Evolutionary conservation across 2,888 invertebrate species (phyloP).

Genomic region (Autographa gamma): DNA sequence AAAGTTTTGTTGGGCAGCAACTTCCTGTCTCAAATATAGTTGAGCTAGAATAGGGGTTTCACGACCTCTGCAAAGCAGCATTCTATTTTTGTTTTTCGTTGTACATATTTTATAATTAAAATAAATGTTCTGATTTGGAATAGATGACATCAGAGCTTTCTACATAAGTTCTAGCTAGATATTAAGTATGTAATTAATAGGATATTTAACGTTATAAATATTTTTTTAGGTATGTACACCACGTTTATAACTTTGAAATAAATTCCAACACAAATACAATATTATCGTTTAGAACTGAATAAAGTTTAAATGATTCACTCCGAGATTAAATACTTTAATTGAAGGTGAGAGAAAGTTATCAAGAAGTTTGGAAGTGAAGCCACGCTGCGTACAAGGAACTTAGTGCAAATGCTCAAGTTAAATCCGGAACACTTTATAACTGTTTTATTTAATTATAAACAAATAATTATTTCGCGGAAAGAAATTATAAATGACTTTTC

Average conservation of each 20-base stretch:
- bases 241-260: neutral
- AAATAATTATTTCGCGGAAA: neutral
- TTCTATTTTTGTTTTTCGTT: neutral
- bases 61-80: neutral
- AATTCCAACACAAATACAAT: neutral
- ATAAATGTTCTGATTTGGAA: too few relatives aligned
- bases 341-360: neutral
- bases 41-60: neutral
- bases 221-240: too few relatives aligned
- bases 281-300: neutral
- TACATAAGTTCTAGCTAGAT: too few relatives aligned
- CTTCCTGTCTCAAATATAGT: neutral
- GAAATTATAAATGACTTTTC: neutral
- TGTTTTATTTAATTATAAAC: constrained; percentile 1
- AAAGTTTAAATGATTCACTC: neutral
- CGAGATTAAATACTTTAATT: constrained; percentile 1
- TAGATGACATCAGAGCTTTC: too few relatives aligned
- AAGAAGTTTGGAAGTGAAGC: neutral
- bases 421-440: neutral
- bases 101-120: neutral
- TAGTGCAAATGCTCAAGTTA: neutral
- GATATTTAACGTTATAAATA: too few relatives aligned
- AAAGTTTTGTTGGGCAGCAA: constrained; percentile 1
- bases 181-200: too few relatives aligned
- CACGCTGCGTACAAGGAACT: neutral